Evolutionary conservation across 2,113 vertebrate genomes (phyloP).

Genomic region (Pluvianellus socialis): DNA sequence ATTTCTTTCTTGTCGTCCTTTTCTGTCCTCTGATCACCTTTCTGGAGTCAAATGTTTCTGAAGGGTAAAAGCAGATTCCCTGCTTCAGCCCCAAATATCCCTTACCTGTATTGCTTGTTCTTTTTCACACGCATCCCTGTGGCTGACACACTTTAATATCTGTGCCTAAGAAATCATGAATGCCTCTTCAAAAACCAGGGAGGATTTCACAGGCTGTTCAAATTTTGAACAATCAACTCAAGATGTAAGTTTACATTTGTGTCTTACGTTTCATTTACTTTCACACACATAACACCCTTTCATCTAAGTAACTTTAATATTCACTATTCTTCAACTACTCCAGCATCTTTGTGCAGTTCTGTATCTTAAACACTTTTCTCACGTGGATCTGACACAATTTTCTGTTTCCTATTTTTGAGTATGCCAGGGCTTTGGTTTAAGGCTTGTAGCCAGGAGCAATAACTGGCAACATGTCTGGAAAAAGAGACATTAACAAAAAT

Average conservation of each 20-base stretch:
- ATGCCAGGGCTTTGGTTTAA: not conserved
- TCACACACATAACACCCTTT: not conserved
- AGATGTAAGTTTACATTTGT: not conserved
- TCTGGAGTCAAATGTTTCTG: not conserved
- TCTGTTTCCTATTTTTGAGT: not conserved
- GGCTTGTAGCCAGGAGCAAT: not conserved
- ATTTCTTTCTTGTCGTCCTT: not conserved
- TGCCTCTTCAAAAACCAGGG: not conserved
- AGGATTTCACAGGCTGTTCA: not conserved
- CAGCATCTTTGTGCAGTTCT: not conserved
- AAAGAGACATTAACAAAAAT: not conserved
- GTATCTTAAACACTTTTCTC: not conserved
- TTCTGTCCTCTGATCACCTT: not conserved
- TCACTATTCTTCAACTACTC: not conserved
- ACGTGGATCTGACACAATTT: not conserved
- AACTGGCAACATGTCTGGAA: not conserved
- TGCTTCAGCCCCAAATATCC: not conserved
- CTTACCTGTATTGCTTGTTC: not conserved
- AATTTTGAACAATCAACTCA: not conserved
- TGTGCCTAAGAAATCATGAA: not conserved
- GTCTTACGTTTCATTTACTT: not conserved
- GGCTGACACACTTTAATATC: not conserved
- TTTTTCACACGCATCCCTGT: not conserved
- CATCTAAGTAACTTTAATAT: not conserved
- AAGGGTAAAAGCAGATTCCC: not conserved